A percentile compares a stretch with the other conserved stretches of the same genome.
Evolutionary conservation across 2,888 invertebrate species (phyloP).

Genomic region (Salticus scenicus): DNA sequence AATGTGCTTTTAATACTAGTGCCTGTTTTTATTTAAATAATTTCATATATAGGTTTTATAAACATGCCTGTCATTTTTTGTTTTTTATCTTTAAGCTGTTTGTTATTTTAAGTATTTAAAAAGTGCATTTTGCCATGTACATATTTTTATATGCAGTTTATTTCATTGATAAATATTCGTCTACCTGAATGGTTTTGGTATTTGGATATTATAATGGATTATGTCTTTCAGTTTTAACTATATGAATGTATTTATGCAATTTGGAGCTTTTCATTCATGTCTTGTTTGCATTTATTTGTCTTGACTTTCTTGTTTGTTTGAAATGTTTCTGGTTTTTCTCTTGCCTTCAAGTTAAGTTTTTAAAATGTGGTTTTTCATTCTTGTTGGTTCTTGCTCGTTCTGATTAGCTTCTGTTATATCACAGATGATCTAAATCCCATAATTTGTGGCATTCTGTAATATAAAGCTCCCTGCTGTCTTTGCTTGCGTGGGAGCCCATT

Average conservation of each 20-base stretch:
- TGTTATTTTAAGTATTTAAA: too few relatives aligned
- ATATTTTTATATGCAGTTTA: too few relatives aligned
- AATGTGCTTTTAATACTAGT: not conserved
- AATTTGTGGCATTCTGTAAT: conserved; percentile 56
- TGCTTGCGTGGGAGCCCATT: conserved; percentile 55
- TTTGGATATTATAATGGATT: not conserved
- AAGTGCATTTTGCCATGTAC: too few relatives aligned
- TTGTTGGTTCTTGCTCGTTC: conserved; percentile 31
- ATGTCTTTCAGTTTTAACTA: not conserved
- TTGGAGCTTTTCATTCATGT: not conserved
- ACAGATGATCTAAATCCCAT: conserved; percentile 59
- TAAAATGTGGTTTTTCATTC: conserved; percentile 37
- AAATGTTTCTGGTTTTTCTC: conserved; percentile 3
- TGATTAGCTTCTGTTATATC: conserved; percentile 64
- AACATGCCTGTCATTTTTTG: too few relatives aligned
- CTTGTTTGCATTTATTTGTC: not conserved
- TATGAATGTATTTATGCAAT: not conserved
- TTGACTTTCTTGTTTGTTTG: not conserved
- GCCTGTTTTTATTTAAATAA: too few relatives aligned
- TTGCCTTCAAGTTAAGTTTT: not conserved
- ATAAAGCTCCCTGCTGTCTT: conserved; percentile 49
- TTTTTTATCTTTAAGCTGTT: too few relatives aligned
- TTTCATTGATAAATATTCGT: too few relatives aligned
- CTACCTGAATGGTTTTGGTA: not conserved
- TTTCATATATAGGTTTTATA: too few relatives aligned